Base-by-base conservation (phyloP, 2,888 invertebrate genomes). In the Tribolium freemani region DNA sequence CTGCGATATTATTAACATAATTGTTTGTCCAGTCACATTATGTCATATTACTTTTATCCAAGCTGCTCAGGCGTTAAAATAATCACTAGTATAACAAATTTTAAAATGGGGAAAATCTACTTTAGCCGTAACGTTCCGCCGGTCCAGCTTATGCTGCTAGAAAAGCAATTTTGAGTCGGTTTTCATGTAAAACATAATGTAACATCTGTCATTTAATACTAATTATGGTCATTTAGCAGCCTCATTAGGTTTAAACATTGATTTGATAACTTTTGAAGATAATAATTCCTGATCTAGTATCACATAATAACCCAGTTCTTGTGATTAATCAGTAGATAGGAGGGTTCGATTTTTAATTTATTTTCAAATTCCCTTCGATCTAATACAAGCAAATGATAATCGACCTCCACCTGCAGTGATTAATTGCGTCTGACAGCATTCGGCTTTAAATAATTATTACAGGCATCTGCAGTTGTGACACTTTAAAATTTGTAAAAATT, bases 401-500 rank as follows among this genome's bases (percentile, higher is more conserved):
- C 30, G 30, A 10, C n/a, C 54, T 44, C 46, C 60, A 60, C 60
- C 60, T 60, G 60, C 60, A 48, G n/a, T 46, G 46, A 60, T 60
- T 60, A 58, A 58, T 58, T 45, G 45, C 20, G 13, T 38, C 30
- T 10, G 26, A 30, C 54, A 54, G 30, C 54, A 54, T 26, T 54
- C 13, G 54, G 9, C 21, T 50, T 21, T 54, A 26, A 54, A 54
- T 54, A 54, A 30, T 54, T 30, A 54, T 54, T 30, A 20, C 26
- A 10, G 54, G 54, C 54, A 30, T 54, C 54, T 54, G 54, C 54
- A 54, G 45, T 58, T 58, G 46, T 58, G 58, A 61, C 61, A 44
- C 44, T 53, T 64, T 38, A 38, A 53, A 53, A 46, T 64, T 53
- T 64, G 64, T 64, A 44, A 51, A 64, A 64, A 64, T 64, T 64